Conservation (phyloP, 2,113 vertebrate species). For the Apteryx mantelli region DNA sequence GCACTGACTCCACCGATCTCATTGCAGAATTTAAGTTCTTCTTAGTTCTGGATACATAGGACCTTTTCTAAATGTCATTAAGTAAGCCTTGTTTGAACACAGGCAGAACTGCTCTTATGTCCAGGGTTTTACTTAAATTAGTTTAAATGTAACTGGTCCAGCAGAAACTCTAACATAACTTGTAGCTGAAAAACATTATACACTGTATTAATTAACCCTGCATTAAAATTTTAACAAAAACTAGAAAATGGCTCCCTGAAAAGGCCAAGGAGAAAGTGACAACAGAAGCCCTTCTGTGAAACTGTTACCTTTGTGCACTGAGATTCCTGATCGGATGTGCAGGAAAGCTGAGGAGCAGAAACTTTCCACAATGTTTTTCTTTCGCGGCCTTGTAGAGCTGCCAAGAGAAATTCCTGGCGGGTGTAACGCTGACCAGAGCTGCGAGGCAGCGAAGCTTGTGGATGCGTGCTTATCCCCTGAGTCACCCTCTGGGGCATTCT, state of each 20-base stretch:
- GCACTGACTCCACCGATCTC: background rate
- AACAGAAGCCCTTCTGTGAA: background rate
- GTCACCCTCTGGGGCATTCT: background rate
- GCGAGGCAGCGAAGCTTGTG: background rate
- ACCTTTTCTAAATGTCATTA: background rate
- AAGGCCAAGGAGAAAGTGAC: background rate
- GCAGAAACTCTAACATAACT: background rate
- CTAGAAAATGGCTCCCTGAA: background rate
- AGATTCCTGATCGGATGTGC: background rate
- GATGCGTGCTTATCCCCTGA: slow-evolving; percentile 21
- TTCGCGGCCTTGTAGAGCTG: background rate
- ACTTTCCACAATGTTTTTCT: background rate
- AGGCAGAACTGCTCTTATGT: background rate
- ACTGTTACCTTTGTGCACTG: background rate
- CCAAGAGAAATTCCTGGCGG: slow-evolving; percentile 15
- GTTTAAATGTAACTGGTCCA: background rate
- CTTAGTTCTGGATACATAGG: background rate
- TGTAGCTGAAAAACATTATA: background rate
- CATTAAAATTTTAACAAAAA: background rate
- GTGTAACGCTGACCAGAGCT: background rate
- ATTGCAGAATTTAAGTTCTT: background rate
- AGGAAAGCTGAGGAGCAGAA: background rate
- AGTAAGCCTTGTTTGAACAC: background rate
- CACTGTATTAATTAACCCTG: background rate
- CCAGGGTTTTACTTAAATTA: background rate